Percentiles rank a stretch among this genome's conserved stretches.
Conservation (phyloP, 2,113 vertebrate genomes). For the Murina feae region DNA sequence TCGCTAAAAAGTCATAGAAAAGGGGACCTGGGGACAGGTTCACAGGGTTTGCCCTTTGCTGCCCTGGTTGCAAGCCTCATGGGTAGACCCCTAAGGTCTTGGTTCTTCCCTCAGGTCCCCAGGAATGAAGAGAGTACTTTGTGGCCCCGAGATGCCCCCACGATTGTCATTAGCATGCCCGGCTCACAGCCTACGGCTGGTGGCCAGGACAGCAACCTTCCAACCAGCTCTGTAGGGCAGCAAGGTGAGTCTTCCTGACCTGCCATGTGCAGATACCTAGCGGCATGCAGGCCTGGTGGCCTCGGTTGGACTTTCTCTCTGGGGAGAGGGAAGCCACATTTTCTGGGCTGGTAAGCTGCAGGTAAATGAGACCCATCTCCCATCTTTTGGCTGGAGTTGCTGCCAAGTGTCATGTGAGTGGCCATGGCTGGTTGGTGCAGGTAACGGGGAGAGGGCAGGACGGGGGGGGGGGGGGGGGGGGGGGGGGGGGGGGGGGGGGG, state of each 20-base stretch:
- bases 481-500: too few species aligned
- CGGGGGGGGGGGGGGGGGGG: too few species aligned
- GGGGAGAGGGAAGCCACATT: not conserved
- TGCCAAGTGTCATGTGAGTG: fast-evolving
- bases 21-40: not conserved
- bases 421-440: not conserved
- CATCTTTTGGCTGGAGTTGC: not conserved
- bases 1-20: not conserved
- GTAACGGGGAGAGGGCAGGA: not conserved
- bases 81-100: not conserved
- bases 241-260: slow-evolving; percentile 23
- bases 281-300: fast-evolving
- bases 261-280: fast-evolving
- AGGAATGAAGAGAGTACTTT: not conserved
- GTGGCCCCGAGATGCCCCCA: not conserved
- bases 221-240: not conserved
- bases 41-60: not conserved
- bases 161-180: not conserved
- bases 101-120: slow-evolving; percentile 59
- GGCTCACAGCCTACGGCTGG: fast-evolving
- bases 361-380: not conserved
- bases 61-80: not conserved
- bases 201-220: not conserved
- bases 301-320: not conserved
- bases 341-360: not conserved